Evolutionary conservation across 2,888 invertebrate species (phyloP).

Genomic region (Drosophila ezoana): DNA sequence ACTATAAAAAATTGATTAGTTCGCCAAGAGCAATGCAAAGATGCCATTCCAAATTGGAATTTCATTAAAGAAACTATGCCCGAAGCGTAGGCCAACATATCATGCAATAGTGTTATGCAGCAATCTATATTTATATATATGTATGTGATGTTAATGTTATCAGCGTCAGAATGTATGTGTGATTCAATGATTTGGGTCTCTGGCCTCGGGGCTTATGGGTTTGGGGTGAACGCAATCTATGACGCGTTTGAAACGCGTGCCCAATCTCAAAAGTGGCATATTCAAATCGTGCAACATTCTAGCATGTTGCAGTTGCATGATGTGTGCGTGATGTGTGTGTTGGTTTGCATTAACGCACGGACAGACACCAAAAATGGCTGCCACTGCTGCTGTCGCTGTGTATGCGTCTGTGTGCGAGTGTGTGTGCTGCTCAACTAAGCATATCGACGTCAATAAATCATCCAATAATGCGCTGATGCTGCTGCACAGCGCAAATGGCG

Average conservation of each 20-base stretch:
- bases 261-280: slow-evolving; percentile 66
- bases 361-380: slow-evolving; percentile 67
- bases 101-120: slow-evolving; percentile 48
- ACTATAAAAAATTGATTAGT: slow-evolving; percentile 55
- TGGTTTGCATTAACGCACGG: slow-evolving; percentile 38
- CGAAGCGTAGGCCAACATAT: neutral
- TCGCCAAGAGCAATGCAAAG: slow-evolving; percentile 31
- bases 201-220: slow-evolving; percentile 12
- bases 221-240: slow-evolving; percentile 55
- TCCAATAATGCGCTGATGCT: slow-evolving; percentile 81
- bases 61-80: slow-evolving; percentile 3
- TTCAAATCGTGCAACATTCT: slow-evolving; percentile 59
- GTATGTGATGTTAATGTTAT: slow-evolving; percentile 38
- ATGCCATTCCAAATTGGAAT: slow-evolving; percentile 24
- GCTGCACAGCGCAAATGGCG: slow-evolving; percentile 55
- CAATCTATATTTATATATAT: neutral
- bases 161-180: slow-evolving; percentile 38
- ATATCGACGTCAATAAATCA: slow-evolving; percentile 85
- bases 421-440: slow-evolving; percentile 81
- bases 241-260: slow-evolving; percentile 49
- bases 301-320: slow-evolving; percentile 46
- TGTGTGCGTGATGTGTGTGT: slow-evolving; percentile 4
- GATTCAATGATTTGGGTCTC: slow-evolving; percentile 42
- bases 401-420: slow-evolving; percentile 18
- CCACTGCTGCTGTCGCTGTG: slow-evolving; percentile 12